Base-by-base conservation (phyloP, 2,888 invertebrate genomes). In the Baccha elongata region DNA sequence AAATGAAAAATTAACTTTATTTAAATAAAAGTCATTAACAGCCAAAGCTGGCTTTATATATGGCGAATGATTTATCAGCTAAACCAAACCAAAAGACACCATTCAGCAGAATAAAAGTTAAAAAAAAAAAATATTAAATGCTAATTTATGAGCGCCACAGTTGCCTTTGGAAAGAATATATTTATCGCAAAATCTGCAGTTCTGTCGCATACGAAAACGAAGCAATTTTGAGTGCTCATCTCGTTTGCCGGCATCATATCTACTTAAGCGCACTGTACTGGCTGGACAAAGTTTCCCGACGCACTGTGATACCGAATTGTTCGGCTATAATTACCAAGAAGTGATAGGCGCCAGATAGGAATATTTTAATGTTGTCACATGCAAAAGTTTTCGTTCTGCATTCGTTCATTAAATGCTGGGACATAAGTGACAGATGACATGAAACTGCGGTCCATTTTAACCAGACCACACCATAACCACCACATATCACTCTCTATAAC, bases 391-490 rank as follows among this genome's bases (percentile, higher is more conserved):
- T 60, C 17, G 29, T 48, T 44, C 13, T 48, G 52, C 67, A 67
- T 74, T 81, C 75, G 64, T 81, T 79, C 72, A 52, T 67, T 67
- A 44, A 50, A 71, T 71, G 64, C 46, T 42, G 72, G 67, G 81
- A 50, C 81, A 58, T 52, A 75, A 65, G 75, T 83, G 83, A 83
- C 83, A 78, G 76, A 78, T 68, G 76, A 83, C 81, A 83, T 62
- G 67, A 55, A 52, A 83, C 60, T 55, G 67, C 37, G 73, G 83
- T 76, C 58, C 76, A 64, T 68, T 68, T 83, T 60, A 67, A 42
- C 55, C 58, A 58, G 32, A 60, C 55, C 40, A 23, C 17, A 40
- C 17, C 21, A 5, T 17, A 42, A 15, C 48, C 8, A 5, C 29
- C 5, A 3, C 23, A 23, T 23, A 23, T 5, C 8, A 32, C 8